Percentiles rank a stretch among this genome's conserved stretches.
Evolutionary conservation across 2,113 vertebrate species (phyloP).

Genomic region (Cyanoderma ruficeps): DNA sequence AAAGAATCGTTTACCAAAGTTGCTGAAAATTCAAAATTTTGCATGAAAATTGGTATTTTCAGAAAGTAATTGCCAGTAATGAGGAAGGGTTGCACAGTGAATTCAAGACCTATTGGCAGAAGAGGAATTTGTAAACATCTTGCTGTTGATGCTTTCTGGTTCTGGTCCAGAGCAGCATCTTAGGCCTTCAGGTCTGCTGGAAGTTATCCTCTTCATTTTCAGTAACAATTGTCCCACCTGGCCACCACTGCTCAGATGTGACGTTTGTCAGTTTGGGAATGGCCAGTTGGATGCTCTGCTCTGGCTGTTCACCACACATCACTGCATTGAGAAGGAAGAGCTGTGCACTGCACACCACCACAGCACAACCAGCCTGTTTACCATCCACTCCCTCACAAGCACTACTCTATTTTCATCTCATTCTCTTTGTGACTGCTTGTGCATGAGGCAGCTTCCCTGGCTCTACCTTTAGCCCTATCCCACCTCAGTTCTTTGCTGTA

Average conservation of each 20-base stretch:
- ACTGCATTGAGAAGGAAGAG: background rate
- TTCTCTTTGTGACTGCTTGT: background rate
- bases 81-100: background rate
- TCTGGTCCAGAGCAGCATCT: background rate
- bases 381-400: background rate
- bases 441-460: background rate
- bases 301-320: background rate
- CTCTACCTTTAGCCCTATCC: background rate
- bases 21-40: background rate
- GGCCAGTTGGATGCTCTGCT: background rate
- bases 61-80: background rate
- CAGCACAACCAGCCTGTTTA: accelerated
- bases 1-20: background rate
- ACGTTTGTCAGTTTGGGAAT: background rate
- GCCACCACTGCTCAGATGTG: background rate
- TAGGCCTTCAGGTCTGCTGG: background rate
- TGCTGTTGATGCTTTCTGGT: background rate
- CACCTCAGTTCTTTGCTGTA: background rate
- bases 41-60: background rate
- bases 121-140: background rate
- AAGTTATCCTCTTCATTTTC: background rate
- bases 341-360: background rate
- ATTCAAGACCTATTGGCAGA: background rate
- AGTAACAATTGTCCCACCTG: background rate
- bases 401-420: background rate